Evolutionary conservation across 2,888 invertebrate species (phyloP).

Genomic region (Apamea epomidion): DNA sequence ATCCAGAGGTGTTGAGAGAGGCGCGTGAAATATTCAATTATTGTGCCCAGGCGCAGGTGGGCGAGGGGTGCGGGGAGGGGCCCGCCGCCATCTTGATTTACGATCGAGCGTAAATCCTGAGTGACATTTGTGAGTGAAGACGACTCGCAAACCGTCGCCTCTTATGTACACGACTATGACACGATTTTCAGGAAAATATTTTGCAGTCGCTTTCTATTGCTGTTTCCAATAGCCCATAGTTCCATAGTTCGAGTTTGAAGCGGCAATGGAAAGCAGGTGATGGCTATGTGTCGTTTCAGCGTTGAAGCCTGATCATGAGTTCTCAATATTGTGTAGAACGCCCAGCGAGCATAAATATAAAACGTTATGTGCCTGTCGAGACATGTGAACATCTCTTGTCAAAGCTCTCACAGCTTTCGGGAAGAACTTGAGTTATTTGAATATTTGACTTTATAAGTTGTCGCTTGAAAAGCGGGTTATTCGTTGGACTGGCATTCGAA

Average conservation of each 20-base stretch:
- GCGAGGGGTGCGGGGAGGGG: constrained; percentile 69
- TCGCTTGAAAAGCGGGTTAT: constrained; percentile 13
- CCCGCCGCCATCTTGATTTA: constrained; percentile 89
- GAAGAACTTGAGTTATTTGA: constrained; percentile 36
- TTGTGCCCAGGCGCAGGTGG: constrained; percentile 87
- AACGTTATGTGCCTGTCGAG: constrained; percentile 73
- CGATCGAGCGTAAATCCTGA: constrained; percentile 88
- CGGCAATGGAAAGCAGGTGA: constrained; percentile 71
- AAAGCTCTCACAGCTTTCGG: constrained; percentile 60
- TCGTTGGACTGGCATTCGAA: background rate
- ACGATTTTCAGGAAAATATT: constrained; percentile 82
- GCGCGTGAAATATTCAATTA: constrained; percentile 90
- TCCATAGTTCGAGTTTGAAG: constrained; percentile 55
- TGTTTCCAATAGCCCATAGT: constrained; percentile 60
- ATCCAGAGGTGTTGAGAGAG: constrained; percentile 88
- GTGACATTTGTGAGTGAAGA: constrained; percentile 89
- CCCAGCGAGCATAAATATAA: constrained; percentile 76
- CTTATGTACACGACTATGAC: constrained; percentile 76
- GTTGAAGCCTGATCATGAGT: constrained; percentile 65
- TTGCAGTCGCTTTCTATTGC: constrained; percentile 76
- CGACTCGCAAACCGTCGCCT: constrained; percentile 76
- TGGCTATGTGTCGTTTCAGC: constrained; percentile 64
- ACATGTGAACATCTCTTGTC: constrained; percentile 70
- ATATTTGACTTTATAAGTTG: constrained; percentile 4
- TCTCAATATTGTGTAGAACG: constrained; percentile 74